Conservation (phyloP, 2,113 vertebrate species). For the Vanacampus margaritifer region DNA sequence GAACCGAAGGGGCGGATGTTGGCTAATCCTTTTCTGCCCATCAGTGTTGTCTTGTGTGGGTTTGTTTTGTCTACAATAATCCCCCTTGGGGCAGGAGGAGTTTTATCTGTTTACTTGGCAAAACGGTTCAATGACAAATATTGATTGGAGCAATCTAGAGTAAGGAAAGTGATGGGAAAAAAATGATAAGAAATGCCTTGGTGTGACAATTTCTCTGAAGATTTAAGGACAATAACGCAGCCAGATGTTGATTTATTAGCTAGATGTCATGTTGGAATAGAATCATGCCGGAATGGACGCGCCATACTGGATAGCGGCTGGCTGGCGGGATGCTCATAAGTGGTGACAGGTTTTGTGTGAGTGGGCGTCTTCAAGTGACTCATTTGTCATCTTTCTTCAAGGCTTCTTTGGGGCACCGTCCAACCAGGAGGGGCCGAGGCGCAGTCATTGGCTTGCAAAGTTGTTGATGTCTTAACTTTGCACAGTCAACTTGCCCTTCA, state of each 20-base stretch:
- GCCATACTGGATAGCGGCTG: slow-evolving; percentile 37
- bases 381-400: slow-evolving; percentile 70
- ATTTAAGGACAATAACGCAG: slow-evolving; percentile 17
- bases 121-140: slow-evolving; percentile 28
- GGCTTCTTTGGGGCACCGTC: slow-evolving; percentile 57
- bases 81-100: slow-evolving; percentile 21
- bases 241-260: slow-evolving; percentile 39
- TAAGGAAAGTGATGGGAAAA: slow-evolving; percentile 14
- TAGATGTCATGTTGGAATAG: slow-evolving; percentile 27
- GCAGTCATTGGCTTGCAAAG: slow-evolving; percentile 28
- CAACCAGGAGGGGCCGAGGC: slow-evolving; percentile 51
- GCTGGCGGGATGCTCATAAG: slow-evolving; percentile 52
- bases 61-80: slow-evolving; percentile 43
- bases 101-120: slow-evolving; percentile 35
- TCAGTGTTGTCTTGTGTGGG: slow-evolving; percentile 43
- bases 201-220: slow-evolving; percentile 9
- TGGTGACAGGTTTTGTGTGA: slow-evolving; percentile 62
- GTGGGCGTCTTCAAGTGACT: slow-evolving; percentile 63
- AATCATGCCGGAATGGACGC: not conserved
- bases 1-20: slow-evolving; percentile 35
- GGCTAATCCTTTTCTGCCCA: slow-evolving; percentile 47
- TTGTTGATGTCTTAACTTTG: slow-evolving; percentile 30
- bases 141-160: slow-evolving; percentile 24
- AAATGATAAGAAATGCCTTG: slow-evolving; percentile 1
- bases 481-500: slow-evolving; percentile 6